Base-by-base conservation (phyloP, 2,888 invertebrate species). In the Lamproptera curius region DNA sequence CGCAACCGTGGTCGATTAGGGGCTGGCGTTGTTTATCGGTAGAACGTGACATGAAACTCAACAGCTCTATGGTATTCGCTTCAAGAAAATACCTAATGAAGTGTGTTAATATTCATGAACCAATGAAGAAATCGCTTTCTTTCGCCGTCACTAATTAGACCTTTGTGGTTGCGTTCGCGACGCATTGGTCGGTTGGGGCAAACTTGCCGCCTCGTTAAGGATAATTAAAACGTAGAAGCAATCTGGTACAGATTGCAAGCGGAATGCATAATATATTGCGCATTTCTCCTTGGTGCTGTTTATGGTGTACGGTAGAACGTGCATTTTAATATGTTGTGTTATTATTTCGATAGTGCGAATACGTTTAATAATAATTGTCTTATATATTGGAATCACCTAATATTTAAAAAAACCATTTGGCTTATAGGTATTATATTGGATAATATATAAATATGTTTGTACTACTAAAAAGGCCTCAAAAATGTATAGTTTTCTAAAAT, bases 1-100 rank as follows among this genome's bases (percentile, higher is more conserved):
- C 67, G 78, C 79, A 82, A 86, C 62, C 59, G 61, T 59, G 62
- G 64, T 71, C 80, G 82, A 81, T 84, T 85, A 84, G 81, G 73
- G 73, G 66, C 65, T 72, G 78, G 73, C 83, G 83, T 84, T 85
- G 86, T 81, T 65, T 64, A 65, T 56, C 44, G 60, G 57, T 59
- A 54, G 68, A 45, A 79, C 84, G 83, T 83, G 85, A 70, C 67
- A 48, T 45, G 76, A 62, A 55, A 79, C 55, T 59, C 44, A 56
- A 61, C 40, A 39, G 49, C 33, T 45, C 42, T 50, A 51, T 59
- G 63, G 65, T 70, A 69, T 59, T 69, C 57, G 66, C 65, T 69
- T 70, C 67, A 67, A 70, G 68, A 74, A 74, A 76, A 77, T 67
- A 58, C 65, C 65, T 67, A 69, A 73, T 65, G 65, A 65, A 61